A percentile compares a stretch with the other conserved stretches of the same genome.
Conservation (phyloP, 1,140 invertebrate species). For the Solen grandis region DNA sequence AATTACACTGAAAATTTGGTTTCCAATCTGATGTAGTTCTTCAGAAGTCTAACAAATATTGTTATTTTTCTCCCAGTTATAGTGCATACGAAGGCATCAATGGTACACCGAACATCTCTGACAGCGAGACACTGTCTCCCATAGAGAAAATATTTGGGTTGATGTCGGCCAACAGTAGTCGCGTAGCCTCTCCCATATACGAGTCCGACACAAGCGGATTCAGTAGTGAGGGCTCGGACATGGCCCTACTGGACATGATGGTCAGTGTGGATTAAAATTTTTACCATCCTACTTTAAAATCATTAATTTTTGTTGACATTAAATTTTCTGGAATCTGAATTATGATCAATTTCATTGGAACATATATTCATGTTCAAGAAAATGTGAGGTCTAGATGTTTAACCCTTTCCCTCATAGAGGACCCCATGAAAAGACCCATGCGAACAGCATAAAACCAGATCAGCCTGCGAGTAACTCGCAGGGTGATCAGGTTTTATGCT, state of each 20-base stretch:
- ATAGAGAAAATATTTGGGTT: slow-evolving; percentile 75
- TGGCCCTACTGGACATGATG: slow-evolving; percentile 86
- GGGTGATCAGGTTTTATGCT: too few species aligned
- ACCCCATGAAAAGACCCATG: too few species aligned
- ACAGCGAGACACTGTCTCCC: slow-evolving; percentile 68
- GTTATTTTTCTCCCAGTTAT: slow-evolving; percentile 22
- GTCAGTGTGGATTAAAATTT: slow-evolving; percentile 80
- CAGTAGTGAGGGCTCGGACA: slow-evolving; percentile 82
- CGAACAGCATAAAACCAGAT: too few species aligned
- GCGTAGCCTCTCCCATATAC: slow-evolving; percentile 55
- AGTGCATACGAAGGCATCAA: slow-evolving; percentile 67
- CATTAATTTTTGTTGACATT: too few species aligned
- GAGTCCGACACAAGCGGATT: slow-evolving; percentile 85
- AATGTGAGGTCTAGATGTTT: too few species aligned
- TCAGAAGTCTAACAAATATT: neutral
- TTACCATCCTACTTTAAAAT: too few species aligned
- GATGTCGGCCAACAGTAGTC: slow-evolving; percentile 55
- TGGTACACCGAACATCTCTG: slow-evolving; percentile 56
- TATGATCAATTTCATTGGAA: too few species aligned
- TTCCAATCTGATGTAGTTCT: neutral
- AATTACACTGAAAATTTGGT: neutral
- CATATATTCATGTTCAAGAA: too few species aligned
- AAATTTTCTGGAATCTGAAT: too few species aligned
- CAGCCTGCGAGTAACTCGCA: too few species aligned
- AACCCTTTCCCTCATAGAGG: too few species aligned